Base-by-base conservation (phyloP, 2,888 invertebrate genomes). In the Epiblema foenella region DNA sequence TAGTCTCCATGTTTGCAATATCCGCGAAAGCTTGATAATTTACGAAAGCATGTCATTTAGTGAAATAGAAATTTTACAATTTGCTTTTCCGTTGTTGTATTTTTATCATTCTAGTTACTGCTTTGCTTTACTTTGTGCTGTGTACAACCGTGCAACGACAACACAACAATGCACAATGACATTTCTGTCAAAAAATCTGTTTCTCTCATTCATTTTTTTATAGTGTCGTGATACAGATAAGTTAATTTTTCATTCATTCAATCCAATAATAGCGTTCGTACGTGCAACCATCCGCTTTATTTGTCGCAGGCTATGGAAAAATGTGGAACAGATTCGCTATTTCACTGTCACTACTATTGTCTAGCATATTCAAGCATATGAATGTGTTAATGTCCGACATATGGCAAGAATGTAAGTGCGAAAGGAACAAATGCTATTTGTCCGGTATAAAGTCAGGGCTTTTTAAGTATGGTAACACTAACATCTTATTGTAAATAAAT, bases 1-100 rank as follows among this genome's bases (percentile, higher is more conserved):
- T 93, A 37, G 89, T 89, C 79, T 93, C 93, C 93, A 93, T 93
- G 24, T 70, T 84, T 72, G 56, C 24, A 73, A 37, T 20, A 37
- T 52, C 12, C 9, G 46, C 7, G 5, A 4, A 20, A 12, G 2
- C n/a, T 20, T 10, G 39, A 54, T 54, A 39, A 15, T 54, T 24
- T 64, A 64, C 10, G 1, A 54, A 37, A 39, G 4, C 52, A 64
- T 8, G 3, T 39, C 11, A 37, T 37, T 37, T 37, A 18, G 33
- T 33, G 5, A n/a, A n/a, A 18, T 10, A 51, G 17, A 37, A 52
- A 15, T 46, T 15, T 46, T 24, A n/a, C 2, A 9, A 42, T 42
- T 58, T 11, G 37, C 18, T 18, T 46, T 46, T 18, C 7, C 24
- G 46, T 37, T 20, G 18, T 60, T 29, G 11, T 60, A 46, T 60